Evolutionary conservation across 2,888 invertebrate species (phyloP).

Genomic region (Gastracanthus pulcherrimus): DNA sequence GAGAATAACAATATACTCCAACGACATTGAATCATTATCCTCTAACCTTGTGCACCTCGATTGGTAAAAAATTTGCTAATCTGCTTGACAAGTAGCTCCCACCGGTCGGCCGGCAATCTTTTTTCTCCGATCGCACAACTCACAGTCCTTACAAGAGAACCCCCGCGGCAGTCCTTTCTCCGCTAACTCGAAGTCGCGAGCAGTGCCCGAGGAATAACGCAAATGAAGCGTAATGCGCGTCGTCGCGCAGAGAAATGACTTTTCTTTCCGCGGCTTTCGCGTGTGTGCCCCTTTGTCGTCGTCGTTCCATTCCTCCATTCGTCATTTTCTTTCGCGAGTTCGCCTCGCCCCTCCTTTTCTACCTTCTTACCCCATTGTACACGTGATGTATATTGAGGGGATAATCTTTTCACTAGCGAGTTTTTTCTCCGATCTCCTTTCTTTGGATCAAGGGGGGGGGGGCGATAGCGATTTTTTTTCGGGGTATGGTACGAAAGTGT

Average conservation of each 20-base stretch:
- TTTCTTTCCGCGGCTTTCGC: conserved; percentile 33
- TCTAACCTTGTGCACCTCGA: too few species aligned
- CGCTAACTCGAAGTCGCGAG: neutral
- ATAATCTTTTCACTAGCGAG: conserved; percentile 36
- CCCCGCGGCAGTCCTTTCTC: neutral
- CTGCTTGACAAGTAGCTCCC: too few species aligned
- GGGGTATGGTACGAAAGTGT: neutral
- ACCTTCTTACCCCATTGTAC: conserved; percentile 32
- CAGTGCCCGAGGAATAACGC: conserved; percentile 28
- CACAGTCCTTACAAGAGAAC: too few species aligned
- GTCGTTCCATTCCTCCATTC: conserved; percentile 32
- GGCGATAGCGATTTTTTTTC: too few species aligned
- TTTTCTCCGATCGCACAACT: too few species aligned
- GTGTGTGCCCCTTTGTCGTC: conserved; percentile 11
- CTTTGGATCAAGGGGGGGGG: too few species aligned
- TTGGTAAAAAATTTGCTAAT: too few species aligned
- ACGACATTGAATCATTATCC: too few species aligned
- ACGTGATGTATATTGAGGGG: conserved; percentile 45
- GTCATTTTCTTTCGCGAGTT: conserved; percentile 43
- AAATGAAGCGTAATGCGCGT: conserved; percentile 51
- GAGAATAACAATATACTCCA: too few species aligned
- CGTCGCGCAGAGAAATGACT: conserved; percentile 43
- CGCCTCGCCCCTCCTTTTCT: neutral
- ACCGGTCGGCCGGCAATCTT: too few species aligned
- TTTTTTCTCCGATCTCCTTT: neutral